Conservation (phyloP, 2,888 invertebrate genomes). For the Cremastinae sp. region DNA sequence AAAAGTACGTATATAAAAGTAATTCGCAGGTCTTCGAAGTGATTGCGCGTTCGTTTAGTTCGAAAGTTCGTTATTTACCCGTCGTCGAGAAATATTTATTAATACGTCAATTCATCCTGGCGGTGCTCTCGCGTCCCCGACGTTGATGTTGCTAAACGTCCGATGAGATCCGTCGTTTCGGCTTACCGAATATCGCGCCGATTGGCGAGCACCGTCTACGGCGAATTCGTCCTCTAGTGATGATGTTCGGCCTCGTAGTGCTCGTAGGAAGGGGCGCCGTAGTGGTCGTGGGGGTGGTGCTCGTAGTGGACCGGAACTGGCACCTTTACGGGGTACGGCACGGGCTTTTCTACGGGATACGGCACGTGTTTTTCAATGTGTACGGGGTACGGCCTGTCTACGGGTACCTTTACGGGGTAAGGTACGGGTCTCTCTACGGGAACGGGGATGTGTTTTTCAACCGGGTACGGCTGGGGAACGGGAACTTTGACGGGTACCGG, state of each 20-base stretch:
- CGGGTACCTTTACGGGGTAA: slow-evolving; percentile 84
- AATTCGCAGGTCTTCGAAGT: slow-evolving; percentile 63
- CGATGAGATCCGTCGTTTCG: slow-evolving; percentile 54
- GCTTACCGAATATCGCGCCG: slow-evolving; percentile 25
- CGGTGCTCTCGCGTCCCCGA: slow-evolving; percentile 31
- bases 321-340: slow-evolving; percentile 86
- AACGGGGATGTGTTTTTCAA: slow-evolving; percentile 82
- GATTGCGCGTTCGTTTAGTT: slow-evolving; percentile 57
- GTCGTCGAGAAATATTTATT: slow-evolving; percentile 39
- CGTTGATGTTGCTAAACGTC: slow-evolving; percentile 27
- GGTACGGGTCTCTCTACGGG: slow-evolving; percentile 86
- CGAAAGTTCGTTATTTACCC: slow-evolving; percentile 51
- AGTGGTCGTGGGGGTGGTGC: slow-evolving; percentile 76
- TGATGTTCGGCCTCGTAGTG: slow-evolving; percentile 56
- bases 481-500: slow-evolving; percentile 86
- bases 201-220: slow-evolving; percentile 23
- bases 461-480: slow-evolving; percentile 87
- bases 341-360: slow-evolving; percentile 83
- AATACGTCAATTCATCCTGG: slow-evolving; percentile 17
- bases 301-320: slow-evolving; percentile 83
- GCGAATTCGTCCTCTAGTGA: slow-evolving; percentile 26
- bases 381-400: slow-evolving; percentile 84
- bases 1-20: slow-evolving; percentile 48
- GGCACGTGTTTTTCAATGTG: slow-evolving; percentile 82
- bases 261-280: slow-evolving; percentile 57